phyloP scores from a whole-genome alignment of 2,888 invertebrate genomes.

The Tethea ocularis region DNA sequence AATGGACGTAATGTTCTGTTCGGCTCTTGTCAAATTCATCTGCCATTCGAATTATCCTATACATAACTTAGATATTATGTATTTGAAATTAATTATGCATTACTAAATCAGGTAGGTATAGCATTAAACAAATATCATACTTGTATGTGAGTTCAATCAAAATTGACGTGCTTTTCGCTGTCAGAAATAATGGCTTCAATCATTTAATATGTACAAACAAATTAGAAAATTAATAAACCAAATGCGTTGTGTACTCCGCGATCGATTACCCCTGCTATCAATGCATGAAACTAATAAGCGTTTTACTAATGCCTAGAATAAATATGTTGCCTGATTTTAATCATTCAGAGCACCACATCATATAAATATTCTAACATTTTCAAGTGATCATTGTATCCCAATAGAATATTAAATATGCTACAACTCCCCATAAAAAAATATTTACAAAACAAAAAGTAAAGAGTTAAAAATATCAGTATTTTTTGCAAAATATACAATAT shows the following conservation, averaged over 20 bases:
- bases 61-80: too few relatives aligned
- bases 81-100: too few relatives aligned
- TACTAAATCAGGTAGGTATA: too few relatives aligned
- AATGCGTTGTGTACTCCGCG: neutral
- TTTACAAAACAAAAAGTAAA: conserved; percentile 31
- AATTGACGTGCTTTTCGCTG: neutral
- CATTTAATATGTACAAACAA: neutral
- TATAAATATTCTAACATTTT: neutral
- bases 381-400: conserved; percentile 26
- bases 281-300: conserved; percentile 2
- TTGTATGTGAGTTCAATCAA: neutral
- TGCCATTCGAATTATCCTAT: neutral
- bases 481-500: conserved; percentile 10
- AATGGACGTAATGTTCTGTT: neutral
- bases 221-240: neutral
- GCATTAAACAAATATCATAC: neutral
- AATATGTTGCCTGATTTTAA: neutral
- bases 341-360: conserved; percentile 4
- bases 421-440: conserved; percentile 20
- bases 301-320: neutral
- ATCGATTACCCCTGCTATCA: conserved; percentile 2
- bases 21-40: neutral
- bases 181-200: neutral
- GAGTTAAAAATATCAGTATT: neutral
- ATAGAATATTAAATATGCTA: conserved; percentile 36